Percentiles rank a stretch among this genome's conserved stretches.
phyloP scores from a whole-genome alignment of 2,888 invertebrate genomes.

The Lymantria dispar region DNA sequence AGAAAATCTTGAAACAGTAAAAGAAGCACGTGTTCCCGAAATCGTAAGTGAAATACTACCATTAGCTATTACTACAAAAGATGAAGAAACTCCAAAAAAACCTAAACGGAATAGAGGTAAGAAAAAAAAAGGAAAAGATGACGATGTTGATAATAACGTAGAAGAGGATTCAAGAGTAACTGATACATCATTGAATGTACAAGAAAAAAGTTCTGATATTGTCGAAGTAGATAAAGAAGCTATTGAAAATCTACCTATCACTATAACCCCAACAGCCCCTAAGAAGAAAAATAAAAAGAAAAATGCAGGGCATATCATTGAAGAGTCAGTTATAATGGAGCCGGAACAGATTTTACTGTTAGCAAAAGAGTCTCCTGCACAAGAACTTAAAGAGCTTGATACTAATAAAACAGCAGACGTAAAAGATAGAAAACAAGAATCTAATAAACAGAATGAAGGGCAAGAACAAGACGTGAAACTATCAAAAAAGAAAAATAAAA shows the following conservation, averaged over 20 bases:
- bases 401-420: neutral
- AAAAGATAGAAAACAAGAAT: constrained; percentile 12
- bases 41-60: constrained; percentile 36
- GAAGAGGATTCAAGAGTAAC: constrained; percentile 18
- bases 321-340: constrained; percentile 10
- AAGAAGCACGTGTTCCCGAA: constrained; percentile 28
- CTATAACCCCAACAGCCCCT: constrained; percentile 46
- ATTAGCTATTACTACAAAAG: constrained; percentile 28
- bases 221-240: constrained; percentile 7
- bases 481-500: constrained; percentile 66
- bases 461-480: constrained; percentile 42
- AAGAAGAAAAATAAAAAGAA: constrained; percentile 73
- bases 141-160: constrained; percentile 26
- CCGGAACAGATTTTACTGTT: constrained; percentile 4
- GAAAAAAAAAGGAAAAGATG: constrained; percentile 53
- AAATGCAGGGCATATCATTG: constrained; percentile 24
- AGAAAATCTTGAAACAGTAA: constrained; percentile 21
- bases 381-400: constrained; percentile 4
- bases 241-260: constrained; percentile 8
- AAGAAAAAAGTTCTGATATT: constrained; percentile 7
- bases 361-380: constrained; percentile 5
- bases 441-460: constrained; percentile 1
- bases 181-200: neutral
- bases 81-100: constrained; percentile 60
- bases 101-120: constrained; percentile 73